Percentiles rank a stretch among this genome's conserved stretches.
These are phyloP conservation scores for Epinephelus lanceolatus DNA, from an alignment of 2,113 vertebrate genomes.

Conservation along the genomic window DNA sequence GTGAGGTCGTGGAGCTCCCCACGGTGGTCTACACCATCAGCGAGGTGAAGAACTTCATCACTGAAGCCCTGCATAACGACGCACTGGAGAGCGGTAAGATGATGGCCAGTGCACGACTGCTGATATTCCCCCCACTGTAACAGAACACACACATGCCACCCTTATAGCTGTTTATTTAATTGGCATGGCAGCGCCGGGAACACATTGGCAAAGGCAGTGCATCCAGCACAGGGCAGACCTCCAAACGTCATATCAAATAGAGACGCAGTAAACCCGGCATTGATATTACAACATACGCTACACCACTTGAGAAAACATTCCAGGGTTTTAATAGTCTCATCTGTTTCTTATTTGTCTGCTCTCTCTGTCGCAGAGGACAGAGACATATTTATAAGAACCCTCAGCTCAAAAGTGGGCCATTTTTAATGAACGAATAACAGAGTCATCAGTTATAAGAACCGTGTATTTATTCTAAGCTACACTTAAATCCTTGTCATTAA, in stretches of 20 bases:
- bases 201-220: constrained; percentile 24
- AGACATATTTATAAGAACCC: constrained; percentile 36
- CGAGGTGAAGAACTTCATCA: constrained; percentile 86
- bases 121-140: neutral
- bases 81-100: constrained; percentile 85
- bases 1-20: constrained; percentile 84
- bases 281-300: constrained; percentile 48
- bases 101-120: neutral
- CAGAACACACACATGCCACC: constrained; percentile 21
- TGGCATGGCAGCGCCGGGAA: constrained; percentile 20
- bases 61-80: constrained; percentile 84
- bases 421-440: constrained; percentile 64
- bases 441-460: constrained; percentile 49
- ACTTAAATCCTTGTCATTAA: constrained; percentile 57
- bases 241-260: constrained; percentile 52
- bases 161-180: constrained; percentile 34
- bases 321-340: constrained; percentile 63
- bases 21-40: constrained; percentile 86
- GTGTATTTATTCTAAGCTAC: constrained; percentile 53
- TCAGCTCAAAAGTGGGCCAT: constrained; percentile 48
- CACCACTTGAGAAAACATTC: constrained; percentile 62
- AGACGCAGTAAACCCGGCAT: constrained; percentile 30
- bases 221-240: constrained; percentile 28
- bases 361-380: constrained; percentile 36
- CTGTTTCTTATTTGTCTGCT: constrained; percentile 69